These are phyloP conservation scores for Neogale vison DNA, from an alignment of 2,113 vertebrate species.

Conservation along the genomic window DNA sequence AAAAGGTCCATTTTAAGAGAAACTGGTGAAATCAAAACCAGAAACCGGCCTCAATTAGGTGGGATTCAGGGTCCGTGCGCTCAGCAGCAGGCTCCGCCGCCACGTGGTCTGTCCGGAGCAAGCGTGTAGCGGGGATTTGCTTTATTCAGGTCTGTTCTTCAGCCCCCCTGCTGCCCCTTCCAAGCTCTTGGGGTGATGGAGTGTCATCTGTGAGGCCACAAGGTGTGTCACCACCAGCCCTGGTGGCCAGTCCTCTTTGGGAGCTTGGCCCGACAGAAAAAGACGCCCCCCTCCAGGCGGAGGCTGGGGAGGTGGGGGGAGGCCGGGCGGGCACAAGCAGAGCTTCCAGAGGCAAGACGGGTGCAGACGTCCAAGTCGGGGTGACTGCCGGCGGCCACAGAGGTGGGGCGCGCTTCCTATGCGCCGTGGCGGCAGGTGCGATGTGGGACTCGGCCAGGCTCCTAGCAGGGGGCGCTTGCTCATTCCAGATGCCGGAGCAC, in stretches of 20 bases:
- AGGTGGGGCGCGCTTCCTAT: accelerated
- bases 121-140: not conserved
- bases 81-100: not conserved
- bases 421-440: accelerated
- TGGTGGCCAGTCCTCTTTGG: not conserved
- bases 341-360: not conserved
- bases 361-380: accelerated
- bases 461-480: not conserved
- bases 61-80: not conserved
- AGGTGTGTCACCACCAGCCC: accelerated
- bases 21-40: constrained; percentile 42
- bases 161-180: not conserved
- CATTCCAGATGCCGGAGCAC: not conserved
- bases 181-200: not conserved
- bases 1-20: constrained; percentile 45
- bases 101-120: not conserved
- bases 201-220: accelerated
- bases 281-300: not conserved
- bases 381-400: accelerated
- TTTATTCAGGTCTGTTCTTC: accelerated
- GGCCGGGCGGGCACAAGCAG: too few species aligned
- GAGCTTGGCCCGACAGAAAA: not conserved
- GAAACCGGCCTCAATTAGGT: not conserved
- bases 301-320: not conserved
- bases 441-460: accelerated